A percentile compares a stretch with the other conserved stretches of the same genome.
Conservation (phyloP, 2,888 invertebrate species). For the Lasioglossum zephyrum region DNA sequence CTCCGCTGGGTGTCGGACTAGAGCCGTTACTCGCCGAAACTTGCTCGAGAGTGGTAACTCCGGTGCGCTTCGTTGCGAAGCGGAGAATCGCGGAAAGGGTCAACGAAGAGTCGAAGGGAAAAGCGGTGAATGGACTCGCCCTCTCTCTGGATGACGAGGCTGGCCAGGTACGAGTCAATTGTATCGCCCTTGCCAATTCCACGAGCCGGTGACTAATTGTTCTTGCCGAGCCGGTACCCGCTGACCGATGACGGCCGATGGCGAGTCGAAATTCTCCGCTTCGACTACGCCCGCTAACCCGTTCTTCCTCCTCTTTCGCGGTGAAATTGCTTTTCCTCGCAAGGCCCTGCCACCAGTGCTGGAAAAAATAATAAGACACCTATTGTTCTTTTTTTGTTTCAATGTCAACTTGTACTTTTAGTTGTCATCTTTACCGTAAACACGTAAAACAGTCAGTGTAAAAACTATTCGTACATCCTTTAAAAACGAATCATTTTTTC, state of each 20-base stretch:
- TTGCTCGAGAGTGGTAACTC: not conserved
- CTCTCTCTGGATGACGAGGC: conserved; percentile 42
- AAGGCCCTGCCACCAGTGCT: not conserved
- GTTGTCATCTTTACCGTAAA: too few species aligned
- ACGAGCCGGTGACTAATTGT: conserved; percentile 66
- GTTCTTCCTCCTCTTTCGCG: conserved; percentile 4
- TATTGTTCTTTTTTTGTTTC: too few species aligned
- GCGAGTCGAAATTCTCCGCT: conserved; percentile 32
- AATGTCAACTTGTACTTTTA: too few species aligned
- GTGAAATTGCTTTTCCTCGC: not conserved
- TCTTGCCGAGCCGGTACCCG: conserved; percentile 44
- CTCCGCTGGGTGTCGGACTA: conserved; percentile 28
- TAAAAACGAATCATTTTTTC: too few species aligned
- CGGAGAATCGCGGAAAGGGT: not conserved
- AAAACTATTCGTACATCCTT: too few species aligned
- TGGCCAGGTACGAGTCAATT: conserved; percentile 58
- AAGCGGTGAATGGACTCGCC: not conserved
- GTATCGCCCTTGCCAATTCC: conserved; percentile 67
- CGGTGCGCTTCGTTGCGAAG: not conserved
- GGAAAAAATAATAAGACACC: not conserved
- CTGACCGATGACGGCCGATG: conserved; percentile 40
- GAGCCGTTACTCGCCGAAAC: not conserved
- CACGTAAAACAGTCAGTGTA: too few species aligned
- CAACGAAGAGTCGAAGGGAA: not conserved
- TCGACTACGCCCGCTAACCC: not conserved